Conservation (phyloP, 2,113 vertebrate genomes). For the Polypterus senegalus region DNA sequence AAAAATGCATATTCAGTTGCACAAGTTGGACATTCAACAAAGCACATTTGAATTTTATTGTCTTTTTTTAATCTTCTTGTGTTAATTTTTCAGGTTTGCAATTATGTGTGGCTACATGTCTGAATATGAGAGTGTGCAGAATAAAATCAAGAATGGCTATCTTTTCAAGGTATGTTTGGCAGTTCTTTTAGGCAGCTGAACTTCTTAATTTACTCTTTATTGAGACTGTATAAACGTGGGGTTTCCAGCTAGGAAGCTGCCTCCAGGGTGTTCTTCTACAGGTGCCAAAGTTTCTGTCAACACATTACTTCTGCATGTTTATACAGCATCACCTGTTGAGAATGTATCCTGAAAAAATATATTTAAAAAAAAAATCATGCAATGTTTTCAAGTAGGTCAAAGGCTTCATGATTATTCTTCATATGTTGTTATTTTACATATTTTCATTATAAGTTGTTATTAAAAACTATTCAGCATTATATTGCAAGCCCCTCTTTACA, state of each 20-base stretch:
- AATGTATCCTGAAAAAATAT: too few relatives aligned
- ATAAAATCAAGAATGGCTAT: constrained; percentile 88
- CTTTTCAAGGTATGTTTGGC: constrained; percentile 75
- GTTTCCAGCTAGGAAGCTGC: constrained; percentile 18
- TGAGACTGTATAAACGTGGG: constrained; percentile 10
- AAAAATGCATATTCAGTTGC: too few relatives aligned
- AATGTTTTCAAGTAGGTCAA: too few relatives aligned
- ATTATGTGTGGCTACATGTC: constrained; percentile 85
- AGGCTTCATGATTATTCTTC: too few relatives aligned
- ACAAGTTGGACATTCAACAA: too few relatives aligned
- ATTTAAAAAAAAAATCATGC: too few relatives aligned
- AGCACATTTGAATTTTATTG: too few relatives aligned
- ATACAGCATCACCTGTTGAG: not conserved
- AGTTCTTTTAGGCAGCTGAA: constrained; percentile 20
- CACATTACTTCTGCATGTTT: constrained; percentile 9
- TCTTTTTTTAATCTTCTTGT: constrained; percentile 6
- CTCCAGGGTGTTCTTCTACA: constrained; percentile 8
- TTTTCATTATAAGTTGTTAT: too few relatives aligned
- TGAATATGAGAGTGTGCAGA: constrained; percentile 82
- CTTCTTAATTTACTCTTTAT: constrained; percentile 26
- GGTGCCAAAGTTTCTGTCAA: constrained; percentile 7
- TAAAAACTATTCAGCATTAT: too few relatives aligned
- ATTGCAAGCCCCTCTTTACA: too few relatives aligned
- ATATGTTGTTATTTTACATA: too few relatives aligned
- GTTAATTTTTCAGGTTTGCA: constrained; percentile 65